Percentiles rank a stretch among this genome's conserved stretches.
phyloP scores from a whole-genome alignment of 2,113 vertebrate species.

The Oreochromis niloticus region DNA sequence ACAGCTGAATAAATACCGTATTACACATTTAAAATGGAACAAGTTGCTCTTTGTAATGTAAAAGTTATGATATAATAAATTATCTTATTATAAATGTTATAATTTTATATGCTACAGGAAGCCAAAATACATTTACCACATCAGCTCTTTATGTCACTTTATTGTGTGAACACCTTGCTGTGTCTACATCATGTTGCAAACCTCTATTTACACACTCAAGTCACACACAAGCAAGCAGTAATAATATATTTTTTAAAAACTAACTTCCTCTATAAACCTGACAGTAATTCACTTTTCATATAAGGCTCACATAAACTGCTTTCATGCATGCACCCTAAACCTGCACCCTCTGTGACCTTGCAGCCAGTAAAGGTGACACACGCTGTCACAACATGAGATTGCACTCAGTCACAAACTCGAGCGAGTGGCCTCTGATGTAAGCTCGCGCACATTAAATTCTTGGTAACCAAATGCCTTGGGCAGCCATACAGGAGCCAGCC shows the following conservation, averaged over 20 bases:
- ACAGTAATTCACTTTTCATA: not conserved
- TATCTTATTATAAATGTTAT: not conserved
- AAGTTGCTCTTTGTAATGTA: not conserved
- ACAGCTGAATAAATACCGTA: not conserved
- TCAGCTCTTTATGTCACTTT: not conserved
- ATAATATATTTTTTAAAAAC: rapidly evolving
- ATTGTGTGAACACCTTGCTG: not conserved
- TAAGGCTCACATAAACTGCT: not conserved
- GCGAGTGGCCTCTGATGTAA: constrained; percentile 42
- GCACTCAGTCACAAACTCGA: not conserved
- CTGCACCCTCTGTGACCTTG: not conserved
- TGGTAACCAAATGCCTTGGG: constrained; percentile 34
- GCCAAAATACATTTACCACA: not conserved
- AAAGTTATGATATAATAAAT: not conserved
- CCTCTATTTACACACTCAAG: not conserved
- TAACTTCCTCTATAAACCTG: not conserved
- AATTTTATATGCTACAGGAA: not conserved
- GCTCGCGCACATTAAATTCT: constrained; percentile 40
- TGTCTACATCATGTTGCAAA: not conserved
- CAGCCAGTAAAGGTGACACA: constrained; percentile 30
- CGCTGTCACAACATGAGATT: constrained; percentile 15
- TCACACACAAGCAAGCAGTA: not conserved
- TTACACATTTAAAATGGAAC: not conserved
- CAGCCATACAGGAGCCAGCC: constrained; percentile 32
- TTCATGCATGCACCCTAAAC: not conserved